phyloP scores from a whole-genome alignment of 2,888 invertebrate species.

The Nomada lathburiana region DNA sequence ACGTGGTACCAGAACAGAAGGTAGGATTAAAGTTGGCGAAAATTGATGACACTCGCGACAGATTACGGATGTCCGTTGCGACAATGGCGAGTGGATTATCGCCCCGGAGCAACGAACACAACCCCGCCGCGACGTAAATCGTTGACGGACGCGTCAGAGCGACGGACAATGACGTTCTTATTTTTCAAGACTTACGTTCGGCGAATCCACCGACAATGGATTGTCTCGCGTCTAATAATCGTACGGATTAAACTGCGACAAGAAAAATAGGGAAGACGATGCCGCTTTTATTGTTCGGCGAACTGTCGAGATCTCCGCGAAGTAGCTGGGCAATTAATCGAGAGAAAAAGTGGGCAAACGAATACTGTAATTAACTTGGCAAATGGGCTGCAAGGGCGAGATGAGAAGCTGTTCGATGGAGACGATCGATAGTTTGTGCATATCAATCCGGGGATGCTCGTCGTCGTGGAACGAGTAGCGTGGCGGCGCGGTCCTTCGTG shows the following conservation, averaged over 20 bases:
- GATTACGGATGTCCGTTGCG: background rate
- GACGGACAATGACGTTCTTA: background rate
- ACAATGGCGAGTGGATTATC: constrained; percentile 32
- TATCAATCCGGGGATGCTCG: constrained; percentile 51
- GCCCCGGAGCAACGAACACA: constrained; percentile 27
- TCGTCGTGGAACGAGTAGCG: constrained; percentile 56
- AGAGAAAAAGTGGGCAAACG: constrained; percentile 5
- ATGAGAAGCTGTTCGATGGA: constrained; percentile 49
- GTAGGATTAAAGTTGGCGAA: constrained; percentile 84
- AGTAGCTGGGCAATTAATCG: too few relatives aligned
- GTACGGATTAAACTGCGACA: too few relatives aligned
- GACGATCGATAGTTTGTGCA: constrained; percentile 54
- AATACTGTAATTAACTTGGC: constrained; percentile 28
- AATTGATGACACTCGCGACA: constrained; percentile 34
- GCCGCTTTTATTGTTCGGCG: constrained; percentile 13
- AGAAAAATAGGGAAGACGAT: too few relatives aligned
- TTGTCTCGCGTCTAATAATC: background rate
- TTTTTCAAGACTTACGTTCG: background rate
- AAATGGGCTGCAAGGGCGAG: constrained; percentile 21
- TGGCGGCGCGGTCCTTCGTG: constrained; percentile 71
- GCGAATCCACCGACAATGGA: background rate
- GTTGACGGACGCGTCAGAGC: too few relatives aligned
- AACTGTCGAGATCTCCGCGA: background rate
- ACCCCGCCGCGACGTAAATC: background rate
- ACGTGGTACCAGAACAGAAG: constrained; percentile 99